Evolutionary conservation across 2,888 invertebrate genomes (phyloP).

Genomic region (Apotomis turbidana): DNA sequence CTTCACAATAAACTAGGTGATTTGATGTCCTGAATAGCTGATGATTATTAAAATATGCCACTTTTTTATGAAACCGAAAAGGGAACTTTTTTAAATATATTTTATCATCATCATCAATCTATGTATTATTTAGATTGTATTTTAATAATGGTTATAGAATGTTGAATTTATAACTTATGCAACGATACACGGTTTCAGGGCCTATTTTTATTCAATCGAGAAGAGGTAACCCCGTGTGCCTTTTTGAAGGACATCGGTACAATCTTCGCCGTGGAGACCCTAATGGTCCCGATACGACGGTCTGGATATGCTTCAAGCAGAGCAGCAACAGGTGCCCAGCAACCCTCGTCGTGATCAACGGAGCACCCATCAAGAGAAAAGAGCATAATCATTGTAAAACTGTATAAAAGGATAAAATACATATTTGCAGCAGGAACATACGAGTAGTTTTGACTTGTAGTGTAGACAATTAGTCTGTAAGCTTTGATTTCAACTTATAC

Average conservation of each 20-base stretch:
- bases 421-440: no score
- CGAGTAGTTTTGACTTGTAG: no score
- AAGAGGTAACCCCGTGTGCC: constrained; percentile 16
- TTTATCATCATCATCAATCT: no score
- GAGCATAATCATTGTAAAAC: background rate
- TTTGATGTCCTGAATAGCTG: no score
- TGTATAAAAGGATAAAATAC: background rate
- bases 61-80: no score
- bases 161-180: background rate
- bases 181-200: background rate
- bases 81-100: no score
- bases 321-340: constrained; percentile 12
- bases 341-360: background rate
- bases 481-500: no score
- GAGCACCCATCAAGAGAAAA: background rate
- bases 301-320: constrained; percentile 18
- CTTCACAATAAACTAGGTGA: no score
- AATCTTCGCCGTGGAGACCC: background rate
- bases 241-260: constrained; percentile 18
- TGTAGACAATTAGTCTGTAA: no score
- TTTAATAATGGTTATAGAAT: no score
- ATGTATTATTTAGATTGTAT: no score
- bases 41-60: no score
- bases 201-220: constrained; percentile 5
- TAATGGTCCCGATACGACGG: background rate